Evolutionary conservation across 1,140 invertebrate species (phyloP).

Genomic region (Radopholus similis): DNA sequence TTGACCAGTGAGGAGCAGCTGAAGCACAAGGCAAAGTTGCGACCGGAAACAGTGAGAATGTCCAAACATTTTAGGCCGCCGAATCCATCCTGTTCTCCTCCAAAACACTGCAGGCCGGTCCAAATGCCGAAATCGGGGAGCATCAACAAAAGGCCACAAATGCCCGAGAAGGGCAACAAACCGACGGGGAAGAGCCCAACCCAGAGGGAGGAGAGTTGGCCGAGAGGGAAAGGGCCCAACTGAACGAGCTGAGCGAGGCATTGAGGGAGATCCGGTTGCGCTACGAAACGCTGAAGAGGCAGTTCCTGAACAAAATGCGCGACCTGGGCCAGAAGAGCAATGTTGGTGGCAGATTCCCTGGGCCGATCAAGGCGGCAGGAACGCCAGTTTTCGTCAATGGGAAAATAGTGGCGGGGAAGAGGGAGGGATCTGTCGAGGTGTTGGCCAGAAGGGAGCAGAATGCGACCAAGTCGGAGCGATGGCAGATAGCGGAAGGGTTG

Average conservation of each 20-base stretch:
- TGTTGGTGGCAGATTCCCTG: not conserved
- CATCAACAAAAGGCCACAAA: not conserved
- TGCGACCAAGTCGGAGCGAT: not conserved
- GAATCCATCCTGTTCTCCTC: not conserved
- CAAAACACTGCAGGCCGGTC: not conserved
- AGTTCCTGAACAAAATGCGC: constrained; percentile 7
- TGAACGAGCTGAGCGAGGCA: not conserved
- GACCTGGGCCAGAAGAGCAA: not conserved
- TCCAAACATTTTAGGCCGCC: not conserved
- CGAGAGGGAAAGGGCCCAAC: constrained; percentile 5
- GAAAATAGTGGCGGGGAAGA: too few relatives aligned
- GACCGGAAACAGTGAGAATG: not conserved
- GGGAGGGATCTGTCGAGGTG: too few relatives aligned
- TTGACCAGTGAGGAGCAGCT: not conserved
- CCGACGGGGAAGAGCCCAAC: not conserved
- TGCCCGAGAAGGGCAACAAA: not conserved
- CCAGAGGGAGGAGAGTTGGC: not conserved
- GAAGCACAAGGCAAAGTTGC: not conserved
- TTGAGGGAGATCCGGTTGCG: constrained; percentile 7
- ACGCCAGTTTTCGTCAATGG: constrained; percentile 7
- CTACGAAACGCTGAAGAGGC: constrained; percentile 7
- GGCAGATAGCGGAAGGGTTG: not conserved
- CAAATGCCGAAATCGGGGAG: not conserved
- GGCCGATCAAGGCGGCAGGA: constrained; percentile 1
- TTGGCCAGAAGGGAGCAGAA: not conserved